Evolutionary conservation across 2,113 vertebrate genomes (phyloP).

Genomic region (Henicopernis longicauda): DNA sequence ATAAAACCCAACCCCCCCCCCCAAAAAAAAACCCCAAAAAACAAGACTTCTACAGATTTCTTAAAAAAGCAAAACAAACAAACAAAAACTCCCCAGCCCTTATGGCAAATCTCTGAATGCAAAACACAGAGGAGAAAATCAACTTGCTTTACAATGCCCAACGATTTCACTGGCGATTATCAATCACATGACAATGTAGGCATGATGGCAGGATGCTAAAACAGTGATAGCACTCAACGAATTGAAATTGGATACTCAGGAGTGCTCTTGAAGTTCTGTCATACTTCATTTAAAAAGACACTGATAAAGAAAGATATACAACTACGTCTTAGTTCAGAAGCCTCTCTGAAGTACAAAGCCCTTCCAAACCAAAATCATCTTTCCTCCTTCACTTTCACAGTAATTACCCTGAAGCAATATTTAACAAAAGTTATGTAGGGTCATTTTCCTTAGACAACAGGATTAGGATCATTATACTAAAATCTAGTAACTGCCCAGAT

Average conservation of each 20-base stretch:
- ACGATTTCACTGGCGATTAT: background rate
- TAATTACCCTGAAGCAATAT: background rate
- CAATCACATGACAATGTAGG: fast-evolving
- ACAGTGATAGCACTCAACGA: background rate
- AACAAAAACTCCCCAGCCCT: no score
- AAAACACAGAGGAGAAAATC: background rate
- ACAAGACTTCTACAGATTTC: background rate
- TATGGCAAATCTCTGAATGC: background rate
- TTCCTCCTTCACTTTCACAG: background rate
- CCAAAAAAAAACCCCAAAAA: background rate
- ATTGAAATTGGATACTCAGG: background rate
- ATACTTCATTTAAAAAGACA: background rate
- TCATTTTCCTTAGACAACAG: background rate
- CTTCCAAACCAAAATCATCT: background rate
- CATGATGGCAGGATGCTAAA: background rate
- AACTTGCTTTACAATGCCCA: background rate
- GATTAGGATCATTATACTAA: background rate
- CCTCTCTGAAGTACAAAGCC: background rate
- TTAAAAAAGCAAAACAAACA: background rate
- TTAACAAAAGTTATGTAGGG: background rate
- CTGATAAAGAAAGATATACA: background rate
- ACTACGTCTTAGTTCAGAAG: background rate
- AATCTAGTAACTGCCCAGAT: background rate
- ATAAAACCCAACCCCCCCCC: no score
- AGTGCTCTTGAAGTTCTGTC: background rate